phyloP scores from a whole-genome alignment of 2,113 vertebrate genomes.

The Gymnocephalus cernua region DNA sequence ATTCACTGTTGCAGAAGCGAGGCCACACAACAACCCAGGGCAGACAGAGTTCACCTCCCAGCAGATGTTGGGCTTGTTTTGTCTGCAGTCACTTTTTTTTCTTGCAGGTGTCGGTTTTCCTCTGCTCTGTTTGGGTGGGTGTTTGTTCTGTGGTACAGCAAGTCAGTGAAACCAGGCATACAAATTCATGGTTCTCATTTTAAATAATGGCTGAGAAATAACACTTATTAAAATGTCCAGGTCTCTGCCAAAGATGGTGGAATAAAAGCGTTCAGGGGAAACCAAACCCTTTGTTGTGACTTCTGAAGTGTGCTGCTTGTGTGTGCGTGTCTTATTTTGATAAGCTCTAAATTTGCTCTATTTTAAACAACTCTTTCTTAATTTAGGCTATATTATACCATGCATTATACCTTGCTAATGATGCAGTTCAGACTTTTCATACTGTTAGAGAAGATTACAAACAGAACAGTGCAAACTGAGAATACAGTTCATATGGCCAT shows the following conservation, averaged over 20 bases:
- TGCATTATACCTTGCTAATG: conserved; percentile 55
- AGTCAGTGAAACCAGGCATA: conserved; percentile 58
- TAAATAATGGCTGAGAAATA: conserved; percentile 44
- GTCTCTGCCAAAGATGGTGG: conserved; percentile 38
- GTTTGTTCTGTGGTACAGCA: conserved; percentile 41
- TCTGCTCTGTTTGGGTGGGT: conserved; percentile 28
- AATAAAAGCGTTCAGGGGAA: conserved; percentile 38
- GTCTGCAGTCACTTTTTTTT: conserved; percentile 59
- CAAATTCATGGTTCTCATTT: conserved; percentile 51
- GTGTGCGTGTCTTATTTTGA: conserved; percentile 11
- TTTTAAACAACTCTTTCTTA: conserved; percentile 5
- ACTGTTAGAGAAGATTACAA: conserved; percentile 48
- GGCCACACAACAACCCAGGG: conserved; percentile 67
- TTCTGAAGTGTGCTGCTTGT: conserved; percentile 32
- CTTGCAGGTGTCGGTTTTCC: conserved; percentile 53
- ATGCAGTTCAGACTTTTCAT: conserved; percentile 48
- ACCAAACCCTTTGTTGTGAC: conserved; percentile 38
- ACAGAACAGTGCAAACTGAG: conserved; percentile 16
- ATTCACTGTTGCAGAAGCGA: conserved; percentile 44
- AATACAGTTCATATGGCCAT: conserved; percentile 7
- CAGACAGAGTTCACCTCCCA: conserved; percentile 55
- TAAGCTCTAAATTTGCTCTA: conserved; percentile 40
- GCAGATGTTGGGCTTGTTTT: conserved; percentile 68
- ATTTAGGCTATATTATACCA: conserved; percentile 29
- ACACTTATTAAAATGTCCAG: conserved; percentile 36